Base-by-base conservation (phyloP, 2,113 vertebrate genomes). In the Gambusia holbrooki region DNA sequence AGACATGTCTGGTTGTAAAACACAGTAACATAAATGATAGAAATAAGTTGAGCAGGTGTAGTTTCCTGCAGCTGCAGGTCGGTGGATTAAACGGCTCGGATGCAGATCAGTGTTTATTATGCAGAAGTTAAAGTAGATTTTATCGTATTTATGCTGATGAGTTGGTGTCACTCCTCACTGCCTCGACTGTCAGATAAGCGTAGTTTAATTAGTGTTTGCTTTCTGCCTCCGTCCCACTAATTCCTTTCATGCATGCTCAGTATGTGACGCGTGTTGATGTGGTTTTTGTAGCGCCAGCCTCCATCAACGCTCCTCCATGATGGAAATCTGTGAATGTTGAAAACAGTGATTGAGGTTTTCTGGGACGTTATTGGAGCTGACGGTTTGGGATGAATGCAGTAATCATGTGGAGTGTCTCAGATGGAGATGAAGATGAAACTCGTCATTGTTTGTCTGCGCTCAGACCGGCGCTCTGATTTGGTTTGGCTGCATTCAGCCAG, bases 161-260 rank as follows among this genome's bases (percentile, higher is more conserved):
- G 32, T 40, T 12, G 0, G 37, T 45, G 25, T 61, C 54, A 14
- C 33, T 45, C 22, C 66, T 74, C 10, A 9, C 54, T 25, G 42
- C 61, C 68, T 13, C 0, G 6, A 10, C 51, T 65, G 32, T 66
- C 77, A 64, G 66, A 78, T 60, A 77, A 72, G 67, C 25, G 9
- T 12, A 28, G 22, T 74, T 71, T 71, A 77, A 74, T 67, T 67
- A 30, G 29, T 77, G 62, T 77, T 67, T 77, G 28, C 10, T 62
- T 77, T 66, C 45, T 51, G 11, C 27, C 7, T 58, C 33, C 25
- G 42, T 74, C 66, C 58, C 5, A 33, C 69, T 29, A 42, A 12
- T 12, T 74, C 58, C 11, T 27, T 5, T 51, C 60, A 58, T n/a
- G 12, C 13, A 22, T 35, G 3, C 5, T 27, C 19, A 13, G 8